Evolutionary conservation across 2,797 vertebrate species (phyloP), one percentile per base, ranked within the genome.

Genomic region (Aplochiton taeniatus): DNA sequence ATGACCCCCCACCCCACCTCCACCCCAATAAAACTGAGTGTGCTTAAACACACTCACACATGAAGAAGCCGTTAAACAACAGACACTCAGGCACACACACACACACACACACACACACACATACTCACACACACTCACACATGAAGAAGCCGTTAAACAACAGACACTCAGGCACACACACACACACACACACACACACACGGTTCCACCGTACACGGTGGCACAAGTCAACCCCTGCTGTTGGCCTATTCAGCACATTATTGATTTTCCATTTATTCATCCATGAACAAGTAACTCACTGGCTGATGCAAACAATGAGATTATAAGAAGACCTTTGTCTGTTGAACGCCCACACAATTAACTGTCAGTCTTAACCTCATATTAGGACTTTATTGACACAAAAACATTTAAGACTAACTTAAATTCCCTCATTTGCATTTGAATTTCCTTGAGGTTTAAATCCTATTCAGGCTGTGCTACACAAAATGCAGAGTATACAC

Each of bases 191-290:
- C 57, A 31, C 43, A 47, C 20, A 47, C 44, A 46, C 53, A 51
- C 59, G 3, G 31, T 3, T 6, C 2, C 31, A 31, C 31, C 3
- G 31, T 49, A 58, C 19, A 48, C 44, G 42, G 2, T 18, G 20
- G 46, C 47, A 18, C 47, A 58, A 31, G 9, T 42, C 13, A 16
- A 41, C 56, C 18, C 75, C 68, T 70, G 45, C 46, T 78, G 67
- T 51, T 19, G 42, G 9, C 17, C 17, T 64, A 72, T 60, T 61
- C 73, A 72, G 67, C 51, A 61, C 17, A 66, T 58, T 65, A 80
- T 79, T 85, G 85, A 87, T 85, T 84, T 80, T 42, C 74, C 31
- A 45, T 85, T 78, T 66, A 80, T 66, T 73, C 73, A 82, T 66
- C 66, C 8, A 62, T 54, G 52, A 52, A 61, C 61, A 78, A 82